Evolutionary conservation across 2,113 vertebrate genomes (phyloP), one percentile per base, ranked within the genome.

Genomic region (Mormoops blainvillei): DNA sequence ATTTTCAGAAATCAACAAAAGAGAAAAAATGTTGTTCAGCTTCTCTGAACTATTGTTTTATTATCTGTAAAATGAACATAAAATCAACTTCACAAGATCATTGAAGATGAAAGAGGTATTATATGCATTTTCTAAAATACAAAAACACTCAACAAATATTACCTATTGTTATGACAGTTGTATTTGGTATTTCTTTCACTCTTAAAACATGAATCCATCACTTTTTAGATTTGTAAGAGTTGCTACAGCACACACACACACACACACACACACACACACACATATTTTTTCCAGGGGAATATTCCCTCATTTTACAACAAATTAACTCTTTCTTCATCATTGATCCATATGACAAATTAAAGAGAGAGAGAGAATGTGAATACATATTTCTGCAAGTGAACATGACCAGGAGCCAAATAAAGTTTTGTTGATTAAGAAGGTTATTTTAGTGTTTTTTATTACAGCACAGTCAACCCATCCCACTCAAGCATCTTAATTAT

Each of bases 31-130:
- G 38, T 33, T 63, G 7, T 41, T 77, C n/a, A 80, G 36, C 19
- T 87, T 95, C n/a, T 68, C 91, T 84, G 54, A 43, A n/a, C 9
- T 65, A 13, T 7, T 77, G 8, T 45, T 82, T 85, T 36, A 77
- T 80, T 92, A 68, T 61, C 76, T 88, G n/a, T 74, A 87, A 89
- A 88, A 86, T 38, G 20, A 81, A 45, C 43, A 91, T 56, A 81
- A 95, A 92, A 85, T 52, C 41, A 36, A 45, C 22, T 38, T 94
- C 36, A 43, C 22, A 28, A 82, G 70, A 45, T 90, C 43, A 58
- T 28, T 78, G 20, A 87, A 83, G 74, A 84, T 68, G 15, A 87
- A 48, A 81, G 24, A 58, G 24, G n/a, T 54, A 41, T 2, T 68
- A 20, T 22, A 36, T 48, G 28, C 28, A 41, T 87, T 87, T 94